Evolutionary conservation across 2,888 invertebrate genomes (phyloP).

Genomic region (Meandrusa payeni): DNA sequence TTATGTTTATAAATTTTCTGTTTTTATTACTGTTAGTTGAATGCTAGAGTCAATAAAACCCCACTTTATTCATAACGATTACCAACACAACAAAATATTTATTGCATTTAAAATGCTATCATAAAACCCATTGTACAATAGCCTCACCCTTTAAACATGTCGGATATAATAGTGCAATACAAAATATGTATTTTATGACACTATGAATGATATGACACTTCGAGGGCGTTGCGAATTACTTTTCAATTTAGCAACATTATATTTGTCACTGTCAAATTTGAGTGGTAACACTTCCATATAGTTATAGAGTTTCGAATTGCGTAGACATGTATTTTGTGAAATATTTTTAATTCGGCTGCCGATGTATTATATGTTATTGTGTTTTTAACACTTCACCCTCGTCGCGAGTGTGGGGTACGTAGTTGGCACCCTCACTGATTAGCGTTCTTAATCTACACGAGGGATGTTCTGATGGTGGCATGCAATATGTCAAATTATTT

Average conservation of each 20-base stretch:
- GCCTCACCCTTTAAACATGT: slow-evolving; percentile 47
- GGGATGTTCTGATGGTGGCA: slow-evolving; percentile 55
- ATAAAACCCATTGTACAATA: slow-evolving; percentile 50
- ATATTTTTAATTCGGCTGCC: slow-evolving; percentile 28
- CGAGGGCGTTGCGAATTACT: slow-evolving; percentile 78
- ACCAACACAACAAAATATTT: slow-evolving; percentile 42
- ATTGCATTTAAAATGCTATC: slow-evolving; percentile 44
- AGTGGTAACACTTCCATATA: background rate
- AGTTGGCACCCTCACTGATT: slow-evolving; percentile 77
- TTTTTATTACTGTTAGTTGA: too few relatives aligned
- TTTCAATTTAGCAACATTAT: slow-evolving; percentile 34
- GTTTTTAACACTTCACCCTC: slow-evolving; percentile 76
- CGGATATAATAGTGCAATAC: slow-evolving; percentile 57
- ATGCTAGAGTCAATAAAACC: slow-evolving; percentile 25
- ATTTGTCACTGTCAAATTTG: slow-evolving; percentile 15
- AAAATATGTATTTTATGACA: slow-evolving; percentile 76
- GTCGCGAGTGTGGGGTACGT: slow-evolving; percentile 54
- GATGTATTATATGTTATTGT: slow-evolving; percentile 70
- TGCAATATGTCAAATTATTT: slow-evolving; percentile 31
- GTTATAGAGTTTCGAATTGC: slow-evolving; percentile 33
- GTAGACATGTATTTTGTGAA: slow-evolving; percentile 21
- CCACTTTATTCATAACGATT: slow-evolving; percentile 16
- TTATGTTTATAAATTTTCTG: too few relatives aligned
- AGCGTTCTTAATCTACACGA: slow-evolving; percentile 74
- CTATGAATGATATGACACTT: slow-evolving; percentile 78